Percentiles rank a stretch among this genome's conserved stretches.
Conservation (phyloP, 2,888 invertebrate genomes). For the Epirrhoe alternata region DNA sequence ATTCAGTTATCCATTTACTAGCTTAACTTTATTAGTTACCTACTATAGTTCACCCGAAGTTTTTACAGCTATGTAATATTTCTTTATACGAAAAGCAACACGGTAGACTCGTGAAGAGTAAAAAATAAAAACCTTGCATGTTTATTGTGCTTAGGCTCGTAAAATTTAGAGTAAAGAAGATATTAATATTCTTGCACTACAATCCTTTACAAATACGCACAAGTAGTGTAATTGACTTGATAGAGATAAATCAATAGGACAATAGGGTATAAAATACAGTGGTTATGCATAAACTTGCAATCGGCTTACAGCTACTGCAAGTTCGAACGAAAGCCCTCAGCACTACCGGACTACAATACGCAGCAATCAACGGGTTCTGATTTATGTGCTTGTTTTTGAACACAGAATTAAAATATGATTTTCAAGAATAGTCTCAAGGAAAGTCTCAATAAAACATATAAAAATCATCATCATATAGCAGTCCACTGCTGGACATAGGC, state of each 20-base stretch:
- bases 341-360: constrained; percentile 25
- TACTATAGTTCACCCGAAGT: no score
- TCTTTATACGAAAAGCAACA: no score
- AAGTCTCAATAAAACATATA: no score
- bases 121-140: no score
- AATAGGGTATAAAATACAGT: constrained; percentile 63
- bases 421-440: no score
- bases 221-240: constrained; percentile 70
- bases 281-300: constrained; percentile 51
- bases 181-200: constrained; percentile 35
- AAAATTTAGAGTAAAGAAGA: constrained; percentile 4
- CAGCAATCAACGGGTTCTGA: constrained; percentile 28
- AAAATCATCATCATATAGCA: no score
- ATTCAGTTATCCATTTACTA: neutral
- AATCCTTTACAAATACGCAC: constrained; percentile 51
- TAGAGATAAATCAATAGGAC: constrained; percentile 72
- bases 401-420: no score
- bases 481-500: no score
- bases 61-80: no score
- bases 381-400: no score
- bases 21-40: neutral
- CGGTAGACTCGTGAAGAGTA: no score
- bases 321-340: constrained; percentile 11
- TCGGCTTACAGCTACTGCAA: constrained; percentile 60
- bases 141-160: neutral